Evolutionary conservation across 1,140 invertebrate genomes (phyloP).

Genomic region (Neodiprion lecontei): DNA sequence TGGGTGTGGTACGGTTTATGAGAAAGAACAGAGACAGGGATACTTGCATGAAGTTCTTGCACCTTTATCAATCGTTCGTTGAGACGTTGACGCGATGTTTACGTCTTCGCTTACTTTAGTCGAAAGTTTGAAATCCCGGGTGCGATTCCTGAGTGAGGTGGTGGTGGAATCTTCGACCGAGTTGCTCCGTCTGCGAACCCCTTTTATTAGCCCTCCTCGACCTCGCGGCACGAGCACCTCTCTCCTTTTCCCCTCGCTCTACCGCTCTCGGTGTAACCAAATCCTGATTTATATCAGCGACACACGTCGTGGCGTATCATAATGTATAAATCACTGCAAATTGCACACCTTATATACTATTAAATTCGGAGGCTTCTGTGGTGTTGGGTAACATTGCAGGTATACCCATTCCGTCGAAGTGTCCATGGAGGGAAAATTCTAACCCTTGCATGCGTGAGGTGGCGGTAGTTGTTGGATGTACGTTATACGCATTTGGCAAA

Average conservation of each 20-base stretch:
- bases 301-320: slow-evolving; percentile 2
- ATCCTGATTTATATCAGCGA: slow-evolving; percentile 5
- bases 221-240: not conserved
- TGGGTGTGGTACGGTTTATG: not conserved
- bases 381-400: not conserved
- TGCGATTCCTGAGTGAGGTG: not conserved
- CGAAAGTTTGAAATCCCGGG: not conserved
- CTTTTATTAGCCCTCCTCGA: not conserved
- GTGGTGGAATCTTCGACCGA: not conserved
- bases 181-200: not conserved
- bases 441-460: too few species aligned
- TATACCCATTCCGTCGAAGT: not conserved
- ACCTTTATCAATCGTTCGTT: not conserved
- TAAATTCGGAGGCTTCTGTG: not conserved
- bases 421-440: too few species aligned
- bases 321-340: slow-evolving; percentile 7
- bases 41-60: not conserved
- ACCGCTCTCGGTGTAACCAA: not conserved
- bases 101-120: not conserved
- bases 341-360: not conserved
- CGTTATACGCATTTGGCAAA: too few species aligned
- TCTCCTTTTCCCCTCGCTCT: not conserved
- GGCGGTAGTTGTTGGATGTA: too few species aligned
- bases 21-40: not conserved
- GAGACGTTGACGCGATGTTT: not conserved